Percentiles rank a stretch among this genome's conserved stretches.
These are phyloP conservation scores for Melanostigma gelatinosum DNA, from an alignment of 2,113 vertebrate species.

Conservation along the genomic window DNA sequence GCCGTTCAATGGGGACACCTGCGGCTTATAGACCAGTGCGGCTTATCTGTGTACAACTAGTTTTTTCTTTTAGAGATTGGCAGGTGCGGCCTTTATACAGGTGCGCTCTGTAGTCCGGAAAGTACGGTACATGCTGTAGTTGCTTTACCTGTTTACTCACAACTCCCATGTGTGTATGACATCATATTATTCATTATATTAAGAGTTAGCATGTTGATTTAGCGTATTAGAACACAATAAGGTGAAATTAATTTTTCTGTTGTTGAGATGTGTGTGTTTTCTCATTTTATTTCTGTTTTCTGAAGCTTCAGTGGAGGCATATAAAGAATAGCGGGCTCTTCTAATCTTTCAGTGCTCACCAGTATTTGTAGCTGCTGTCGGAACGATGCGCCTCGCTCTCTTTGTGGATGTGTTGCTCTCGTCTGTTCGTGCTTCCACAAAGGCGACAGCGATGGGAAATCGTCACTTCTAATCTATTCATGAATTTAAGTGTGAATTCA, in stretches of 20 bases:
- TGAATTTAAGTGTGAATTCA: conserved; percentile 22
- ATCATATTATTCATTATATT: background rate
- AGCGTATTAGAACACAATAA: background rate
- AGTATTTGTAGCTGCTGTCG: conserved; percentile 1
- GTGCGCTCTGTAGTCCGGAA: too few species aligned
- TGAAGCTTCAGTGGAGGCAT: background rate
- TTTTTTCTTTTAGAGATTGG: too few species aligned
- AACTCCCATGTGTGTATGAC: background rate
- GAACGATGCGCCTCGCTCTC: conserved; percentile 18
- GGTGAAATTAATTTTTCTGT: background rate
- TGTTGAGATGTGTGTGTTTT: background rate
- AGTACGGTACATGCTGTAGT: too few species aligned
- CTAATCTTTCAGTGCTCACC: conserved; percentile 5
- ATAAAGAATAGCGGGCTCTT: conserved; percentile 27
- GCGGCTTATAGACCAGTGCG: too few species aligned
- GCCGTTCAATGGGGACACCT: too few species aligned
- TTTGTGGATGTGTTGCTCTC: conserved; percentile 29
- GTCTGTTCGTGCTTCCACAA: conserved; percentile 28
- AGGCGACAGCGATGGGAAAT: conserved; percentile 16
- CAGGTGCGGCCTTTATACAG: too few species aligned
- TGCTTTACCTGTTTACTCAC: background rate
- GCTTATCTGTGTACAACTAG: too few species aligned
- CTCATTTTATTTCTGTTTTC: background rate
- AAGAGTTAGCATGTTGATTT: background rate
- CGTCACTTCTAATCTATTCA: conserved; percentile 30